Percentiles rank a stretch among this genome's conserved stretches.
Conservation (phyloP, 1,140 invertebrate genomes). For the Pogonomyrmex barbatus region DNA sequence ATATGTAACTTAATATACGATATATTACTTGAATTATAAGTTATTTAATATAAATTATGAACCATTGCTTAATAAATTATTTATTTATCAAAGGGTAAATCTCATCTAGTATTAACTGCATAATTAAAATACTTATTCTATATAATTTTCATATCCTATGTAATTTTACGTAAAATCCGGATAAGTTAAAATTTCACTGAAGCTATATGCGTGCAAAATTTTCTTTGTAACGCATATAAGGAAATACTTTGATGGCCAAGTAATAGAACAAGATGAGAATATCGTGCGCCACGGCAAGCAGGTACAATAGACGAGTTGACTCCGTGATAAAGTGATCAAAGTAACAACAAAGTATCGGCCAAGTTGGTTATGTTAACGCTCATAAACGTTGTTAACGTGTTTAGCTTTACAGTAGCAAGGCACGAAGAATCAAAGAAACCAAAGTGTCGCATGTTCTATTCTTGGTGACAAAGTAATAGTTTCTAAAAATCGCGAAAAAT, state of each 20-base stretch:
- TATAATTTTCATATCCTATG: slow-evolving; percentile 48
- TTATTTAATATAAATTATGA: neutral
- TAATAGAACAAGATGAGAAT: slow-evolving; percentile 67
- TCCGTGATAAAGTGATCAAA: slow-evolving; percentile 67
- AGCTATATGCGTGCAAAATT: slow-evolving; percentile 55
- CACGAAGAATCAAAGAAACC: neutral
- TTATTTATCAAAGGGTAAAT: slow-evolving; percentile 36
- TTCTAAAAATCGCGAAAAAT: neutral
- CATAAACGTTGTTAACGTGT: slow-evolving; percentile 21
- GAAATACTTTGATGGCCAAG: slow-evolving; percentile 47
- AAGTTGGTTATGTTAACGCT: slow-evolving; percentile 22
- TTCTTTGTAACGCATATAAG: slow-evolving; percentile 69
- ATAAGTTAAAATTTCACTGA: slow-evolving; percentile 68
- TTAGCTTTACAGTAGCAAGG: slow-evolving; percentile 2
- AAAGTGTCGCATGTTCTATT: neutral
- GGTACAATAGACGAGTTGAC: slow-evolving; percentile 36
- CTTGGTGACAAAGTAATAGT: neutral
- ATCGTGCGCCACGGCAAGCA: slow-evolving; percentile 38
- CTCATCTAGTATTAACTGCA: neutral
- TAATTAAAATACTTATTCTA: slow-evolving; percentile 30
- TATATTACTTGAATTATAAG: no score
- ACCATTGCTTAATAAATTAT: neutral
- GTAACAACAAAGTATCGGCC: slow-evolving; percentile 48
- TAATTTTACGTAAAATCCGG: slow-evolving; percentile 62
- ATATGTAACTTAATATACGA: neutral